phyloP scores from a whole-genome alignment of 2,113 vertebrate species.

The Puntigrus tetrazona region DNA sequence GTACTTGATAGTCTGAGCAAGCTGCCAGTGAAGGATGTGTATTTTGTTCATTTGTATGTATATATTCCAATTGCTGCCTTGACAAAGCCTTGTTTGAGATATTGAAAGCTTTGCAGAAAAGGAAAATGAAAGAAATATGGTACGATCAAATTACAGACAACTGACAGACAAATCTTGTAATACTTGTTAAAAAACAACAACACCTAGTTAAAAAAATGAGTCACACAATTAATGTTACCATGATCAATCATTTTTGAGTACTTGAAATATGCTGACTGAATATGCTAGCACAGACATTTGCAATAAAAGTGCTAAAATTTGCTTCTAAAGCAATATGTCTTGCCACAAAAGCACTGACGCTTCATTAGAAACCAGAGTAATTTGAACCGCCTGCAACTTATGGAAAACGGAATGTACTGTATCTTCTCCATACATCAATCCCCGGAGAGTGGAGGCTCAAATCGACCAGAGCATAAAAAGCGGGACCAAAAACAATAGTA shows the following conservation, averaged over 20 bases:
- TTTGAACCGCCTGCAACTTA: neutral
- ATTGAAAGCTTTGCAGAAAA: neutral
- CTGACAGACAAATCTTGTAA: neutral
- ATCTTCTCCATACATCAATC: conserved; percentile 10
- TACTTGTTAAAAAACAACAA: neutral
- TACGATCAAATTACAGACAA: neutral
- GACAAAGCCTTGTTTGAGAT: neutral
- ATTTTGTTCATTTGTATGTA: neutral
- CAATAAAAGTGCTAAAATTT: neutral
- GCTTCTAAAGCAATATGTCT: neutral
- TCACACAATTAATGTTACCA: neutral
- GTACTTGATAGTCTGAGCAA: conserved; percentile 1
- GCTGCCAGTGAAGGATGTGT: neutral
- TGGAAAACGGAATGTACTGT: neutral
- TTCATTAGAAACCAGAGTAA: conserved; percentile 4
- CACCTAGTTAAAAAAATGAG: neutral
- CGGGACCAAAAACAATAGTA: conserved; percentile 13
- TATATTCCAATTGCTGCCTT: neutral
- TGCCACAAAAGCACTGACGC: neutral
- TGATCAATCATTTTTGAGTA: neutral
- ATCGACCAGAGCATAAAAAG: neutral
- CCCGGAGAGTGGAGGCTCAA: neutral
- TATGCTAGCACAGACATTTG: neutral
- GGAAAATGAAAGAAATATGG: neutral
- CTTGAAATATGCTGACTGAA: neutral